A percentile compares a stretch with the other conserved stretches of the same genome.
These are phyloP conservation scores for Enteromius viviparus DNA, from an alignment of 2,797 vertebrate species.

Conservation along the genomic window DNA sequence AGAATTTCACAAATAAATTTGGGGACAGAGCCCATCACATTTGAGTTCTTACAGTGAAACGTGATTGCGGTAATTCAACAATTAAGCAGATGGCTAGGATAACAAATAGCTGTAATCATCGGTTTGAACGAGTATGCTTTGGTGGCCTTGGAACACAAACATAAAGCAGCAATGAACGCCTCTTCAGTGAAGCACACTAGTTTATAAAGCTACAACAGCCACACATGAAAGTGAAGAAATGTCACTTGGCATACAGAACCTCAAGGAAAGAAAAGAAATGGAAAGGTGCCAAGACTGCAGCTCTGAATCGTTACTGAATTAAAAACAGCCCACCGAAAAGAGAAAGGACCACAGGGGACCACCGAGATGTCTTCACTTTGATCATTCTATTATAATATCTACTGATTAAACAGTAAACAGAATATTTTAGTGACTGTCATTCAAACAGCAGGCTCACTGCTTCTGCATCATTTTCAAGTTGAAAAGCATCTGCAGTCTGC, in stretches of 20 bases:
- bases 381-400: not conserved
- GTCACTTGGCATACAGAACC: not conserved
- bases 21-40: not conserved
- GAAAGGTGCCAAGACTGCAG: constrained; percentile 38
- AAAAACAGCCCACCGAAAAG: constrained; percentile 17
- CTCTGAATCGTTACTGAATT: constrained; percentile 19
- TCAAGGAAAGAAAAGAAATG: constrained; percentile 13
- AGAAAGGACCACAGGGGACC: not conserved
- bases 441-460: not conserved
- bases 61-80: constrained; percentile 11
- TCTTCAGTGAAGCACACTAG: constrained; percentile 2
- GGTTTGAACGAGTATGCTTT: not conserved
- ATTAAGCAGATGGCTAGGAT: constrained; percentile 15
- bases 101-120: constrained; percentile 15
- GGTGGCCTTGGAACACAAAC: constrained; percentile 14
- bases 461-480: not conserved
- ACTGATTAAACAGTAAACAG: constrained; percentile 6
- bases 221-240: constrained; percentile 7
- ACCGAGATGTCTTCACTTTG: constrained; percentile 9
- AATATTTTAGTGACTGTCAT: constrained; percentile 21
- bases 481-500: not conserved
- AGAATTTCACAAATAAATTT: not conserved
- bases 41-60: not conserved
- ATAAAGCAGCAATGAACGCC: constrained; percentile 5
- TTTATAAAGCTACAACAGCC: constrained; percentile 15